Conservation (phyloP, 2,888 invertebrate genomes). For the Lochmaea capreae region DNA sequence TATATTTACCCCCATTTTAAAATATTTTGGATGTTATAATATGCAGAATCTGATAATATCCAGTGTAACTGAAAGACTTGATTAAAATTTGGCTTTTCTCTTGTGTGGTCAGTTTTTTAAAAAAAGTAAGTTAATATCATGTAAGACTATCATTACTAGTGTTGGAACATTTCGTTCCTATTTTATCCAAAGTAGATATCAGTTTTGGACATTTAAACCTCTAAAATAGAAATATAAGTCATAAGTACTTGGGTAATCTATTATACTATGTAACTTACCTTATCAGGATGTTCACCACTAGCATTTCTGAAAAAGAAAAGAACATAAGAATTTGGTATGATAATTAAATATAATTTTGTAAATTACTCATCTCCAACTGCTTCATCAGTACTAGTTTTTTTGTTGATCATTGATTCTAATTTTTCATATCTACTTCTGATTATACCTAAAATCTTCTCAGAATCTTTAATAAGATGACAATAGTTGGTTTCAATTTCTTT, state of each 20-base stretch:
- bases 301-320: slow-evolving; percentile 15
- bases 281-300: slow-evolving; percentile 10
- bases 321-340: not conserved
- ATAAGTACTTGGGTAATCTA: not conserved
- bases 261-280: not conserved
- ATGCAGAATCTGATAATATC: not conserved
- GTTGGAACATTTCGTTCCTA: not conserved
- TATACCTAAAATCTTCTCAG: slow-evolving; percentile 51
- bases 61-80: not conserved
- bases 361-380: slow-evolving; percentile 6
- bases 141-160: slow-evolving; percentile 2
- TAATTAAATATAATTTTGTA: not conserved
- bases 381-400: slow-evolving; percentile 57
- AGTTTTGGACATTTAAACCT: slow-evolving; percentile 9
- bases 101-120: not conserved
- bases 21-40: not conserved
- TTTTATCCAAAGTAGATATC: slow-evolving; percentile 5
- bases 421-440: slow-evolving; percentile 53
- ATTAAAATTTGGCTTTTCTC: not conserved
- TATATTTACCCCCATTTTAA: not conserved
- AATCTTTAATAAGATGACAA: slow-evolving; percentile 54
- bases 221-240: not conserved
- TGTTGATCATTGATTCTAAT: slow-evolving; percentile 58
- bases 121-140: no score
- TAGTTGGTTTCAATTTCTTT: slow-evolving; percentile 58